Percentiles rank a stretch among this genome's conserved stretches.
Conservation (phyloP, 2,113 vertebrate genomes). For the Heterotis niloticus region DNA sequence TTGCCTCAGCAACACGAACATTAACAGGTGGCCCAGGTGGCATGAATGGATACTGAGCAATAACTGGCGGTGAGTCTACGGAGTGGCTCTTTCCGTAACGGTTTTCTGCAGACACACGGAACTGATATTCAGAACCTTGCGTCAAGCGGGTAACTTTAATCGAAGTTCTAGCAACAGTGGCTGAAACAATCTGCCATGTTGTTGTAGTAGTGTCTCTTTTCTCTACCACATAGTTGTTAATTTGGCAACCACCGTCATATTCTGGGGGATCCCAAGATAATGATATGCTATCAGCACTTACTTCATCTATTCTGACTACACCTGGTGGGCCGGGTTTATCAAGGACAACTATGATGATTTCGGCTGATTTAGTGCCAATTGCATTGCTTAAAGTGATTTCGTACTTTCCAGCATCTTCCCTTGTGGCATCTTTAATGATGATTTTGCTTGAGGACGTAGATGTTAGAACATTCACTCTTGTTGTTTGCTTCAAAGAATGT, state of each 20-base stretch:
- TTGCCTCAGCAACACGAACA: conserved; percentile 76
- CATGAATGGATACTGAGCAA: conserved; percentile 92
- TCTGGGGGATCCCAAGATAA: conserved; percentile 89
- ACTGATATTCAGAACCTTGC: conserved; percentile 92
- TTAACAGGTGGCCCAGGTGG: conserved; percentile 83
- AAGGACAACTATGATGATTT: conserved; percentile 81
- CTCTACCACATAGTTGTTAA: conserved; percentile 96
- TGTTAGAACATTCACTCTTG: conserved; percentile 85
- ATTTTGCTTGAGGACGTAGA: conserved; percentile 82
- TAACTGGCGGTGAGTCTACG: conserved; percentile 71
- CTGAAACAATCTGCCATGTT: conserved; percentile 87
- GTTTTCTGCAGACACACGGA: conserved; percentile 94
- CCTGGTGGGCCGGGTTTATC: conserved; percentile 89
- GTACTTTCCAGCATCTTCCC: conserved; percentile 89
- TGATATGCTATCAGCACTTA: conserved; percentile 84
- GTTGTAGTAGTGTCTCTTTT: conserved; percentile 95
- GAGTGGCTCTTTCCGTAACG: conserved; percentile 89
- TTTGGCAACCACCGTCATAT: conserved; percentile 94
- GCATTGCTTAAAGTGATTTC: conserved; percentile 81
- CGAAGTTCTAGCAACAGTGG: conserved; percentile 92
- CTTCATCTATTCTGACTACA: conserved; percentile 80
- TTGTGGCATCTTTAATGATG: conserved; percentile 84
- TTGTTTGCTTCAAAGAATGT: conserved; percentile 83
- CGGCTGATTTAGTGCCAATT: conserved; percentile 72
- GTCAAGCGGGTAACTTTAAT: conserved; percentile 81